A percentile compares a stretch with the other conserved stretches of the same genome.
These are phyloP conservation scores for Cyrtodaria siliqua DNA, from an alignment of 2,888 invertebrate genomes.

Conservation along the genomic window DNA sequence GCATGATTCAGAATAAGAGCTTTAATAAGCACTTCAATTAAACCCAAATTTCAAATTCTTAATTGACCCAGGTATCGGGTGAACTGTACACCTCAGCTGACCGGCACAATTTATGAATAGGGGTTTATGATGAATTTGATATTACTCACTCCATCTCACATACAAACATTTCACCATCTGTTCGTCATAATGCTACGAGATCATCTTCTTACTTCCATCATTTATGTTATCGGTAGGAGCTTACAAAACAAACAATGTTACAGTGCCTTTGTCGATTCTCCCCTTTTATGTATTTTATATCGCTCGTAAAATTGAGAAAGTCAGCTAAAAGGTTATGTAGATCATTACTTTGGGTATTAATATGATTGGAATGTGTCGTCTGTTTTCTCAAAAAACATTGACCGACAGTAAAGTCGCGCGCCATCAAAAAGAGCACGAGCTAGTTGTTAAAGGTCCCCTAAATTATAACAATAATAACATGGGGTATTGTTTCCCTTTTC, in stretches of 20 bases:
- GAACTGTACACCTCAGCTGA: conserved; percentile 4
- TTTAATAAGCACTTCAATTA: background rate
- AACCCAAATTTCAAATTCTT: background rate
- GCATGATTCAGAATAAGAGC: too few species aligned
- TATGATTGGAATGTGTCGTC: conserved; percentile 22
- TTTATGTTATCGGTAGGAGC: conserved; percentile 9
- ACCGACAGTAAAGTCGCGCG: conserved; percentile 40
- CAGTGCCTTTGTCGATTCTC: conserved; percentile 31
- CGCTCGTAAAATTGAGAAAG: conserved; percentile 42
- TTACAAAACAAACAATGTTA: conserved; percentile 49
- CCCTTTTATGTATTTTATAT: conserved; percentile 41
- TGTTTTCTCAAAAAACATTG: conserved; percentile 33
- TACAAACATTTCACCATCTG: conserved; percentile 17
- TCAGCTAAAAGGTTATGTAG: conserved; percentile 31
- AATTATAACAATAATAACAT: conserved; percentile 38
- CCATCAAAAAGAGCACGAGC: conserved; percentile 31
- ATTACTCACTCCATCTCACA: background rate
- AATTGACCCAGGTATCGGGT: conserved; percentile 8
- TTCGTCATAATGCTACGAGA: background rate
- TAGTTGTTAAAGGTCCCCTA: conserved; percentile 13
- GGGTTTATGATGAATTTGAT: conserved; percentile 3
- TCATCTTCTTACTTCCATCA: background rate
- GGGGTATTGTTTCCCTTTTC: conserved; percentile 26
- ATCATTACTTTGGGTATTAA: conserved; percentile 43
- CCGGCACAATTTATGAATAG: background rate